Evolutionary conservation across 2,113 vertebrate genomes (phyloP).

Genomic region (Anolis sagrei): DNA sequence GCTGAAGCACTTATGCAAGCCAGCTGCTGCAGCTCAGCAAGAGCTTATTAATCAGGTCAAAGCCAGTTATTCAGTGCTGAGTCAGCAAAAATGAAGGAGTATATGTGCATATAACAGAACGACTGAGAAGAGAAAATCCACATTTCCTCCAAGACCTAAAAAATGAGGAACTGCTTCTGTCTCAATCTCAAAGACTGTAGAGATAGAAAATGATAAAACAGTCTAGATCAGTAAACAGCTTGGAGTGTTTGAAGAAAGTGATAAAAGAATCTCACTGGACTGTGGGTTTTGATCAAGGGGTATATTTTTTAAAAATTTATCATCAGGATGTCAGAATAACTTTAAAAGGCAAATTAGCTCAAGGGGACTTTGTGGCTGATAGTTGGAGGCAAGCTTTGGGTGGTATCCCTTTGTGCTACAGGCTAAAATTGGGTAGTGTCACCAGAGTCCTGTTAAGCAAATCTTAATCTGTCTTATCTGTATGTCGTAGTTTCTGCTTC

Average conservation of each 20-base stretch:
- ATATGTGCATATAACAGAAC: background rate
- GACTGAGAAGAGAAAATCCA: background rate
- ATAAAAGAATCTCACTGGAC: background rate
- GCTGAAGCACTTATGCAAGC: conserved; percentile 60
- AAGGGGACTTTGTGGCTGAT: background rate
- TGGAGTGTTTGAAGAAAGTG: background rate
- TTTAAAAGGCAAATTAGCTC: background rate
- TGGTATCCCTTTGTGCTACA: background rate
- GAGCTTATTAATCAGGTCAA: conserved; percentile 69
- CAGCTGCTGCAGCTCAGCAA: conserved; percentile 49
- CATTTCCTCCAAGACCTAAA: background rate
- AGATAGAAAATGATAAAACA: background rate
- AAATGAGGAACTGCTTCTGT: background rate
- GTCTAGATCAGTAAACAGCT: background rate
- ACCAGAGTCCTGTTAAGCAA: background rate
- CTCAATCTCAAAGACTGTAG: background rate
- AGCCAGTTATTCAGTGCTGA: conserved; percentile 71
- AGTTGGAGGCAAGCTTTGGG: background rate
- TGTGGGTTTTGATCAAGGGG: background rate
- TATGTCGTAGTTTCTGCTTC: background rate
- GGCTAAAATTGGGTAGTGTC: background rate
- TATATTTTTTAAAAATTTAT: background rate
- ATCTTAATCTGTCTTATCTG: conserved; percentile 5
- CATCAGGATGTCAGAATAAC: background rate
- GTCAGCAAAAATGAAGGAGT: conserved; percentile 46